phyloP scores from a whole-genome alignment of 2,888 invertebrate genomes.

The Drosophila quasianomalipes region DNA sequence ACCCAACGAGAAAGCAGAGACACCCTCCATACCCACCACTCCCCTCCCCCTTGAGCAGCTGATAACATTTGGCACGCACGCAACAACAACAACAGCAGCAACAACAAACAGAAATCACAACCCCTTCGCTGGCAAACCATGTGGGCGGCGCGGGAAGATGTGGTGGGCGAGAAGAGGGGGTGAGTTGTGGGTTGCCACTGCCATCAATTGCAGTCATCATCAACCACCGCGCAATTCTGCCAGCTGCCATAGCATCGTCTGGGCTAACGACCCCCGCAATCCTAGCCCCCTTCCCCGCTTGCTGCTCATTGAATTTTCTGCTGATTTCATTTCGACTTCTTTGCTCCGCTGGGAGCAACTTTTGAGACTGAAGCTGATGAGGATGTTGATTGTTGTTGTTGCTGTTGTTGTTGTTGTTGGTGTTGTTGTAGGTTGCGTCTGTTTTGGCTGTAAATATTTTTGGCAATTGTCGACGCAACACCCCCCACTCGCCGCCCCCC shows the following conservation, averaged over 20 bases:
- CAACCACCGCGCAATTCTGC: constrained; percentile 66
- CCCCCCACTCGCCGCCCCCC: background rate
- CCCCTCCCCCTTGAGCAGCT: constrained; percentile 62
- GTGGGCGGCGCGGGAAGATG: constrained; percentile 50
- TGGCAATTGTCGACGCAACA: constrained; percentile 70
- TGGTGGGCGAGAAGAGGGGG: constrained; percentile 2
- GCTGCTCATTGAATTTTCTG: constrained; percentile 83
- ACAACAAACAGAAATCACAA: constrained; percentile 63
- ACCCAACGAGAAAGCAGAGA: constrained; percentile 9
- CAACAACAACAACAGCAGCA: constrained; percentile 31
- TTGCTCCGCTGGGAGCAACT: constrained; percentile 81
- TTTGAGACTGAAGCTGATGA: constrained; percentile 50
- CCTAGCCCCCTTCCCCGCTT: constrained; percentile 1
- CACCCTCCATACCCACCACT: constrained; percentile 3
- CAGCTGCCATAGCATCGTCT: constrained; percentile 65
- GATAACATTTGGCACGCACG: constrained; percentile 69
- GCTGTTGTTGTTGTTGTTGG: constrained; percentile 23
- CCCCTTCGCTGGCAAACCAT: constrained; percentile 70
- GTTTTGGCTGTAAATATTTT: constrained; percentile 81
- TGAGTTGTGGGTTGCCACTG: constrained; percentile 42
- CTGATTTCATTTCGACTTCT: constrained; percentile 85
- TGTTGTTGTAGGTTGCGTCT: constrained; percentile 53
- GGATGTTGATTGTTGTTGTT: constrained; percentile 56
- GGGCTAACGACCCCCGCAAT: constrained; percentile 11
- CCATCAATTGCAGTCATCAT: constrained; percentile 81